phyloP scores from a whole-genome alignment of 2,888 invertebrate genomes.

The Coremacera marginata region DNA sequence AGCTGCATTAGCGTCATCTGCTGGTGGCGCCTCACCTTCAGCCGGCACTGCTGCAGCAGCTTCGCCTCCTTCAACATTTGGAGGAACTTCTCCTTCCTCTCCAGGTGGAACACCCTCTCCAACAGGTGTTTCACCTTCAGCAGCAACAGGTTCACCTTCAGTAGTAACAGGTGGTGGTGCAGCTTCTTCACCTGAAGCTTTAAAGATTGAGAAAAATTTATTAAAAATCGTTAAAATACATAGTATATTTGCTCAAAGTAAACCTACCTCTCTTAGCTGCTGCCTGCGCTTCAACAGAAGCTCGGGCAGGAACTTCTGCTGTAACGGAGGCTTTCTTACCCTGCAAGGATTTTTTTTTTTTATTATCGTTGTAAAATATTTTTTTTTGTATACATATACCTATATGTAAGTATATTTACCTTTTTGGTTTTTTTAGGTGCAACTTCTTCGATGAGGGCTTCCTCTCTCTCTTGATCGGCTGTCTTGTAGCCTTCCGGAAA shows the following conservation, averaged over 20 bases:
- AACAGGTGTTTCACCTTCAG: slow-evolving; percentile 48
- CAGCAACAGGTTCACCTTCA: slow-evolving; percentile 49
- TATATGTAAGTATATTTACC: slow-evolving; percentile 49
- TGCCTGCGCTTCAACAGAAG: slow-evolving; percentile 50
- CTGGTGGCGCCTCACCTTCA: slow-evolving; percentile 6
- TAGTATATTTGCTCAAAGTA: background rate
- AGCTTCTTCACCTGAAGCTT: slow-evolving; percentile 44
- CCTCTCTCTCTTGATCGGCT: slow-evolving; percentile 65
- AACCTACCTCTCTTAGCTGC: slow-evolving; percentile 38
- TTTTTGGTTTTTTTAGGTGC: slow-evolving; percentile 69
- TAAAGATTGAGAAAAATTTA: background rate
- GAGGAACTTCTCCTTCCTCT: slow-evolving; percentile 7
- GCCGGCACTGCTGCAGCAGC: slow-evolving; percentile 16
- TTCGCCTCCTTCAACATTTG: slow-evolving; percentile 2
- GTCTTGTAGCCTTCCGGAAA: slow-evolving; percentile 75
- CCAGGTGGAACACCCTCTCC: slow-evolving; percentile 16
- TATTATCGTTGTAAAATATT: background rate
- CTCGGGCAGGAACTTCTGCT: slow-evolving; percentile 48
- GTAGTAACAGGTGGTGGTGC: slow-evolving; percentile 46
- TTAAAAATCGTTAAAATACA: background rate
- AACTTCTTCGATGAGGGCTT: slow-evolving; percentile 53
- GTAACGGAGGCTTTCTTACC: slow-evolving; percentile 23
- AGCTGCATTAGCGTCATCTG: background rate
- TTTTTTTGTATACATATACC: no score
- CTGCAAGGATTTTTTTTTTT: background rate